Conservation (phyloP, 2,113 vertebrate genomes). For the Sinocyclocheilus anophthalmus region DNA sequence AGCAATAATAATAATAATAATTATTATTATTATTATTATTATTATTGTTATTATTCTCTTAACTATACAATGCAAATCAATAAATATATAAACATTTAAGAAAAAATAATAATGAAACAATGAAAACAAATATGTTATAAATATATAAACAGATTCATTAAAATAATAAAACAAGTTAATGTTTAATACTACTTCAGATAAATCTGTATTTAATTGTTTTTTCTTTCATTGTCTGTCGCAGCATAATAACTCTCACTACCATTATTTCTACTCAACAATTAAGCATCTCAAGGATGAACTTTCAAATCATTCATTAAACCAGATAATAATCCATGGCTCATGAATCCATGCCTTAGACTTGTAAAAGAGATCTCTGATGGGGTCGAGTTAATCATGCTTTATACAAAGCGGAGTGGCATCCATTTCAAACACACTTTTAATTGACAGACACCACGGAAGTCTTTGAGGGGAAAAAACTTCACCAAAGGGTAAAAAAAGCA, state of each 20-base stretch:
- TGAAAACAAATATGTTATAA: no score
- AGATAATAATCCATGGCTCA: slow-evolving; percentile 16
- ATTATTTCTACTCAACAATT: slow-evolving; percentile 15
- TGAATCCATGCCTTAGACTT: slow-evolving; percentile 1
- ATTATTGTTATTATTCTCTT: no score
- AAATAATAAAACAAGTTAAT: no score
- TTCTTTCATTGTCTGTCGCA: neutral
- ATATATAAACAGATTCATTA: no score
- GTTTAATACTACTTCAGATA: no score
- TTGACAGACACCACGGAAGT: neutral
- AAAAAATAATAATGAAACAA: no score
- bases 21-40: no score
- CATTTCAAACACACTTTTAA: slow-evolving; percentile 18
- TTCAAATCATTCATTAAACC: neutral
- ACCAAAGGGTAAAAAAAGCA: neutral
- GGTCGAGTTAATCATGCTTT: neutral
- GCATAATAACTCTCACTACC: neutral
- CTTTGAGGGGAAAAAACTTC: neutral
- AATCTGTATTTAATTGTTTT: no score
- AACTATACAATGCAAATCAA: no score
- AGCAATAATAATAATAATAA: no score
- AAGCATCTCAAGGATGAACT: neutral
- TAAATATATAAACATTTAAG: no score
- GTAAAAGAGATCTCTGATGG: neutral
- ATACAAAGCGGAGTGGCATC: neutral